Evolutionary conservation across 2,797 vertebrate genomes (phyloP).

Genomic region (Ibycter americanus): DNA sequence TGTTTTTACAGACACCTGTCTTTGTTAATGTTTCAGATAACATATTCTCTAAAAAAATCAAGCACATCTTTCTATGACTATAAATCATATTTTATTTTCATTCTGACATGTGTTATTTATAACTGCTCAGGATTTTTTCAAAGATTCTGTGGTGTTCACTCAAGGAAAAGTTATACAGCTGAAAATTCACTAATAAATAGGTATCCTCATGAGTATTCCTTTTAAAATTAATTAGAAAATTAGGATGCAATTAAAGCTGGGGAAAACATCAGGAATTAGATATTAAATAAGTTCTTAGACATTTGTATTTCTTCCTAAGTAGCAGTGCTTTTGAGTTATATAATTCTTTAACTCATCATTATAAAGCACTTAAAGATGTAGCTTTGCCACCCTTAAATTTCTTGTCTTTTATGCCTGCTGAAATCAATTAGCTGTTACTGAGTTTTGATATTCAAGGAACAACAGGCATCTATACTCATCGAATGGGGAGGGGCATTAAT

Average conservation of each 20-base stretch:
- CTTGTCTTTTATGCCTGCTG: not conserved
- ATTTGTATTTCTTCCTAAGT: not conserved
- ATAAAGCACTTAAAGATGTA: not conserved
- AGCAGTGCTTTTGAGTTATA: not conserved
- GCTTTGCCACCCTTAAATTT: not conserved
- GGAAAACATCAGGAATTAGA: not conserved
- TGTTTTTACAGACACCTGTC: not conserved
- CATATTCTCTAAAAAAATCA: not conserved
- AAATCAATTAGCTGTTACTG: not conserved
- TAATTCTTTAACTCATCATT: not conserved
- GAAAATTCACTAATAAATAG: not conserved
- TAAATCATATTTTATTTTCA: not conserved
- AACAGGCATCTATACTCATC: not conserved
- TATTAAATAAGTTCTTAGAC: not conserved
- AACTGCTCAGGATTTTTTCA: not conserved
- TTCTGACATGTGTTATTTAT: not conserved
- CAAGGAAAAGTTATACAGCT: not conserved
- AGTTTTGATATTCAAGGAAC: not conserved
- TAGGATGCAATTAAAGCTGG: not conserved
- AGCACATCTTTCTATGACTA: not conserved
- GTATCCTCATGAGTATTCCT: not conserved
- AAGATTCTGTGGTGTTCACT: not conserved
- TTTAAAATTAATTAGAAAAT: constrained; percentile 11
- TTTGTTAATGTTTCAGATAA: not conserved
- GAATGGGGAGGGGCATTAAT: accelerated